Base-by-base conservation (phyloP, 2,797 vertebrate genomes). In the Lepilemur septentrionalis region DNA sequence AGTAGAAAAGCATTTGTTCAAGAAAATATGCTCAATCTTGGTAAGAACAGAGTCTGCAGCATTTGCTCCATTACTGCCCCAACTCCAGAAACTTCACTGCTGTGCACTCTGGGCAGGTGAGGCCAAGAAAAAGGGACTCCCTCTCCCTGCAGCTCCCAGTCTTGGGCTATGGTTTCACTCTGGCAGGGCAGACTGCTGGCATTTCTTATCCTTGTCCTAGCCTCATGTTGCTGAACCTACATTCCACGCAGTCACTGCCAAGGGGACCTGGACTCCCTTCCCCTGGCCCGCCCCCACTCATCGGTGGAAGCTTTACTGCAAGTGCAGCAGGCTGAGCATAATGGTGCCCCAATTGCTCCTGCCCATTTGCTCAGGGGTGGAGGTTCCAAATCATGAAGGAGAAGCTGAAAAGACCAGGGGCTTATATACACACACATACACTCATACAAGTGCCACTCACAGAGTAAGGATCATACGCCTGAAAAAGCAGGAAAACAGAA, bases 1-100 rank as follows among this genome's bases (percentile, higher is more conserved):
- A 82, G 75, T 65, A 63, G 50, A 75, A 70, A 93, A 78, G 89
- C 30, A 87, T 30, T 89, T 70, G 15, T 50, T 69, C 30, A 76
- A 35, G 59, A 93, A 72, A 79, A 61, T n/a, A 22, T 43, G 1
- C 35, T 69, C 48, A 22, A 12, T 65, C 46, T 89, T n/a, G 12
- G 38, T 55, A 57, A 70, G 88, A 84, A 86, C 30, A 76, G 48
- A 81, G 63, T 25, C 30, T 95, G 73, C 15, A 3, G 63, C 6
- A 38, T 10, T 46, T 72, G 46, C 10, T 63, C n/a, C 46, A 25
- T 85, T 50, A 63, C 43, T 1, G 61, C 12, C 11, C 22, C 41
- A n/a, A 30, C 32, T 79, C 41, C 35, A 41, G 43, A 57, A 81
- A 72, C 59, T 38, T 35, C 28, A 9, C n/a, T 23, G 23, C 50